Percentiles rank a stretch among this genome's conserved stretches.
phyloP scores from a whole-genome alignment of 2,888 invertebrate genomes.

The Drosophila emarginata region DNA sequence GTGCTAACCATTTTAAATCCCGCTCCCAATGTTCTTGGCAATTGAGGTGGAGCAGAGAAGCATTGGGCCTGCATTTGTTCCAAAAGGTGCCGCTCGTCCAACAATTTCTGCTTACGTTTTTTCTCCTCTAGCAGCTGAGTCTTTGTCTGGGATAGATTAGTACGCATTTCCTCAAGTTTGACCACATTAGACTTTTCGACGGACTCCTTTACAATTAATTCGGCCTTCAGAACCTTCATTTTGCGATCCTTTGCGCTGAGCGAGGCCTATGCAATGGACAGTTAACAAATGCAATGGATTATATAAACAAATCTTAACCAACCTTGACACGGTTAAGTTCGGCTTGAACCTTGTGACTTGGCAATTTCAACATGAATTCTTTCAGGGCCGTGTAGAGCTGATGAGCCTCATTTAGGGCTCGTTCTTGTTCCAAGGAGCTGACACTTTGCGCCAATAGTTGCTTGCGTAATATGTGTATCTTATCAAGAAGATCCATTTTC shows the following conservation, averaged over 20 bases:
- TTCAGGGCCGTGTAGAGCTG: conserved; percentile 79
- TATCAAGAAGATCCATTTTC: conserved; percentile 90
- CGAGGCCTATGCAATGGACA: conserved; percentile 61
- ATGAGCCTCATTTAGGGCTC: conserved; percentile 79
- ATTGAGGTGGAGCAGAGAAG: conserved; percentile 79
- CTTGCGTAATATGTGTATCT: conserved; percentile 87
- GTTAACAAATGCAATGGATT: background rate
- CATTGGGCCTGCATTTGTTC: conserved; percentile 81
- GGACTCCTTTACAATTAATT: conserved; percentile 74
- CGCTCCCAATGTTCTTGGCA: conserved; percentile 77
- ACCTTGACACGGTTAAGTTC: conserved; percentile 81
- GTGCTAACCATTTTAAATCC: conserved; percentile 75
- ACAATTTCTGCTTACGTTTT: conserved; percentile 77
- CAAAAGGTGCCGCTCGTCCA: conserved; percentile 80
- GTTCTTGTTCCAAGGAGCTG: conserved; percentile 75
- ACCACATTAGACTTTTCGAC: conserved; percentile 76
- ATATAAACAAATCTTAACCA: background rate
- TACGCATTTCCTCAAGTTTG: conserved; percentile 76
- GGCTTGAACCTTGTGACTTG: conserved; percentile 80
- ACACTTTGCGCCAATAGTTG: conserved; percentile 80
- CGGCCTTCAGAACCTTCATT: conserved; percentile 80
- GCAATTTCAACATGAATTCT: conserved; percentile 81
- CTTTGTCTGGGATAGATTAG: conserved; percentile 74
- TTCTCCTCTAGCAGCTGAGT: conserved; percentile 78
- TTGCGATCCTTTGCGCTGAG: conserved; percentile 79